phyloP scores from a whole-genome alignment of 2,888 invertebrate genomes.

The Plebejus argus region DNA sequence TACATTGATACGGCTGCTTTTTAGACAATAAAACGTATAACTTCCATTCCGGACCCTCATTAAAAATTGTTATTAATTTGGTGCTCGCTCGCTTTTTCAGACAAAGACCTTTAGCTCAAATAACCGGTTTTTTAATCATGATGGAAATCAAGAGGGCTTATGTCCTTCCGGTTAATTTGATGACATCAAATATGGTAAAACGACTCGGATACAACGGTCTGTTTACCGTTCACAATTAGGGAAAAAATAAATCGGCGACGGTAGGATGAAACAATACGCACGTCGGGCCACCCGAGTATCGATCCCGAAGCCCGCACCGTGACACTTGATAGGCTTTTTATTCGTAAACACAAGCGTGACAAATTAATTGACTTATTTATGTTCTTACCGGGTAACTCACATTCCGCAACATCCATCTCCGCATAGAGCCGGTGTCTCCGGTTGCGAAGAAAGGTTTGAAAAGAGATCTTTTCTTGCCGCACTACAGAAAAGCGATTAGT shows the following conservation, averaged over 20 bases:
- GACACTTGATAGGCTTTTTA: slow-evolving; percentile 17
- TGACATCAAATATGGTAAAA: neutral
- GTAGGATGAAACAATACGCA: slow-evolving; percentile 13
- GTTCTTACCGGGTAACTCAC: neutral
- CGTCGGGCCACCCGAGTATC: neutral
- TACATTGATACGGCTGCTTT: neutral
- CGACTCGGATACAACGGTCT: neutral
- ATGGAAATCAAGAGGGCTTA: neutral
- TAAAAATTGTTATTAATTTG: neutral
- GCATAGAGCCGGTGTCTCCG: neutral
- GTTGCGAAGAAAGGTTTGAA: neutral
- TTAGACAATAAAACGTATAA: slow-evolving; percentile 2
- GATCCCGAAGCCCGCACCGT: slow-evolving; percentile 20
- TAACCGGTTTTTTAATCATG: neutral
- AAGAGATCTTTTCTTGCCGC: neutral
- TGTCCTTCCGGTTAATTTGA: neutral
- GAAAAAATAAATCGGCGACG: neutral
- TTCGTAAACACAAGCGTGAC: slow-evolving; percentile 4
- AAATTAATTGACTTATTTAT: slow-evolving; percentile 10
- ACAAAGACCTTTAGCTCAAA: neutral
- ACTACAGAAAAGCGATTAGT: neutral
- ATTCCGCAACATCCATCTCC: neutral
- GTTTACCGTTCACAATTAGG: slow-evolving; percentile 8
- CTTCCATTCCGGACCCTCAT: neutral
- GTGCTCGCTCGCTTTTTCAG: neutral